Evolutionary conservation across 2,888 invertebrate genomes (phyloP).

Genomic region (Heteromyza rotundicornis): DNA sequence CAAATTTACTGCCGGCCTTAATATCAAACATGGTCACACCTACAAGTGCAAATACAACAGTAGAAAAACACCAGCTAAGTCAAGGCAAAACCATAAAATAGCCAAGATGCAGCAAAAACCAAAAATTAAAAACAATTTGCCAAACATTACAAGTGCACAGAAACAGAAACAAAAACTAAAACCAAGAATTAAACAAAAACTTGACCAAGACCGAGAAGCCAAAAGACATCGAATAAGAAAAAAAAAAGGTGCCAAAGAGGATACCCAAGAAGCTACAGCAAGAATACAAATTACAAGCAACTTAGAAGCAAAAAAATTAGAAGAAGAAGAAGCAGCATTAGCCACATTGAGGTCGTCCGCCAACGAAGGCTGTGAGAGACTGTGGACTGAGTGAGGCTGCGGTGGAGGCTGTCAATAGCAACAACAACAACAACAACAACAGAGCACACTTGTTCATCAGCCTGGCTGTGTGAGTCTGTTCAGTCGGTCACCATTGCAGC

Average conservation of each 20-base stretch:
- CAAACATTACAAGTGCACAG: conserved; percentile 24
- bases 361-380: conserved; percentile 1
- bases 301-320: background rate
- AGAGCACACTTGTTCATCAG: too few relatives aligned
- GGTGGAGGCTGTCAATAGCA: background rate
- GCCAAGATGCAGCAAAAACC: conserved; percentile 22
- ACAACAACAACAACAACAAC: too few relatives aligned
- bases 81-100: conserved; percentile 11
- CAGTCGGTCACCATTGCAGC: conserved; percentile 14
- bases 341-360: conserved; percentile 17
- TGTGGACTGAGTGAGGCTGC: too few relatives aligned
- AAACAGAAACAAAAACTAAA: background rate
- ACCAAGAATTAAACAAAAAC: conserved; percentile 14
- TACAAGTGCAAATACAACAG: too few relatives aligned
- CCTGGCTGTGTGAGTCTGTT: too few relatives aligned
- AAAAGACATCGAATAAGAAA: conserved; percentile 2
- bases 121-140: conserved; percentile 26
- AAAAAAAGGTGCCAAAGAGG: background rate
- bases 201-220: conserved; percentile 31
- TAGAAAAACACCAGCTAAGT: background rate
- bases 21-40: too few relatives aligned
- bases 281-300: conserved; percentile 29
- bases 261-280: conserved; percentile 13
- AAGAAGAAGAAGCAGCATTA: background rate
- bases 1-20: conserved; percentile 2